These are phyloP conservation scores for Pocillopora grandis DNA, from an alignment of 92 coral and sea anemone species.

Conservation along the genomic window DNA sequence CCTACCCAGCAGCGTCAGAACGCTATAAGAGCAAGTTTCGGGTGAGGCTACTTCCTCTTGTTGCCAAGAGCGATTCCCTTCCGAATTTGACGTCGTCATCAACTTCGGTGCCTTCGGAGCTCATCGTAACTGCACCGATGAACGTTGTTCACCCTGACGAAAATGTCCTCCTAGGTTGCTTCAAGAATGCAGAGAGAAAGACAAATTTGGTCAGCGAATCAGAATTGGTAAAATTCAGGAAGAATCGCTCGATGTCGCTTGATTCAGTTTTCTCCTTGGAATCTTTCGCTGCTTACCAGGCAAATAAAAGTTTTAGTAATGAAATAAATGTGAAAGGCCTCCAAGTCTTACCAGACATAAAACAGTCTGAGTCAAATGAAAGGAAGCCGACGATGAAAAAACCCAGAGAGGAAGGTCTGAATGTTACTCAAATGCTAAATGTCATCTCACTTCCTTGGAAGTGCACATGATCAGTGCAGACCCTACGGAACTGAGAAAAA, in stretches of 20 bases:
- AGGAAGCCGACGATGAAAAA: not conserved
- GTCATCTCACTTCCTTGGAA: constrained; percentile 17
- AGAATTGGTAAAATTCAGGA: not conserved
- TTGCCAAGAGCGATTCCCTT: constrained; percentile 49
- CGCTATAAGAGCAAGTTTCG: constrained; percentile 64
- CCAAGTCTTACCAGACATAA: constrained; percentile 43
- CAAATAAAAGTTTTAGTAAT: not conserved
- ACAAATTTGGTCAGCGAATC: not conserved
- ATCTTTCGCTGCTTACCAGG: constrained; percentile 30
- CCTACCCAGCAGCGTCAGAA: not conserved
- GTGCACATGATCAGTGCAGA: not conserved
- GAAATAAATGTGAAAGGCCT: constrained; percentile 24
- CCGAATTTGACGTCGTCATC: constrained; percentile 36
- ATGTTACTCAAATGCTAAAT: not conserved
- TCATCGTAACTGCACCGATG: constrained; percentile 16
- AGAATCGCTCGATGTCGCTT: constrained; percentile 42
- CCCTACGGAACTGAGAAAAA: not conserved
- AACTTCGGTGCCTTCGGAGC: constrained; percentile 40
- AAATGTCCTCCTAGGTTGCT: not conserved
- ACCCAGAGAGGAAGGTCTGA: not conserved
- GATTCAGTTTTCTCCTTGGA: constrained; percentile 32
- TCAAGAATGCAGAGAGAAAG: not conserved
- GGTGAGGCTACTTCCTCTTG: constrained; percentile 57
- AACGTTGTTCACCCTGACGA: not conserved
- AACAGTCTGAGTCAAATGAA: constrained; percentile 4